Base-by-base conservation (phyloP, 2,888 invertebrate species). In the Glyphotaelius pellucidus region DNA sequence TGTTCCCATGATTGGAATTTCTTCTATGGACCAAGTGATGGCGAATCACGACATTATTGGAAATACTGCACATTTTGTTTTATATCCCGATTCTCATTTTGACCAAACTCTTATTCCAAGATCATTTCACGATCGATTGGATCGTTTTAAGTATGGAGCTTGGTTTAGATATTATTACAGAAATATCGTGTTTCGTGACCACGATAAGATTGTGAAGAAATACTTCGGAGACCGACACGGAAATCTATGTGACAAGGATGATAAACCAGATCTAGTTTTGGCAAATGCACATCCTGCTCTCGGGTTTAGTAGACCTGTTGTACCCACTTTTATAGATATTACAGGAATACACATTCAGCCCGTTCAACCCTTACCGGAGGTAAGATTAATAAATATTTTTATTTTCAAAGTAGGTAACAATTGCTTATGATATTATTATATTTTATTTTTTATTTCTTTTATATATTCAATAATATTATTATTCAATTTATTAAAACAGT, bases 281-380 rank as follows among this genome's bases (percentile, higher is more conserved):
- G 91, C 79, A 9, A 92, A 91, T 90, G 89, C 91, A 30, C 92
- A 92, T 52, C 92, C 92, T n/a, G 92, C 47, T 1, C 81, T 92
- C 30, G 92, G 92, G 80, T 91, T 81, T 86, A 80, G 80, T 12
- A 89, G 80, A 35, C 91, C 92, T 25, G 91, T 89, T 35, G 87
- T 90, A n/a, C 90, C 92, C 7, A 91, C 80, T 2, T 91, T 79
- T 80, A 90, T 92, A 30, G 92, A 92, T 87, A 80, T 92, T 35
- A 89, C 91, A 14, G 92, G 92, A 35, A 92, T 92, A 42, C 92
- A 92, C 80, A 42, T 93, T 93, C 30, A 91, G 93, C 31, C 93
- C 93, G 7, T 85, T 7, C 89, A 91, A 81, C 89, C 88, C 11
- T 30, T 91, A 81, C 79, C 89, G 1, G 31, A 88, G 81, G 91